Conservation (phyloP, 2,888 invertebrate species). For the Hofmannophila pseudospretella region DNA sequence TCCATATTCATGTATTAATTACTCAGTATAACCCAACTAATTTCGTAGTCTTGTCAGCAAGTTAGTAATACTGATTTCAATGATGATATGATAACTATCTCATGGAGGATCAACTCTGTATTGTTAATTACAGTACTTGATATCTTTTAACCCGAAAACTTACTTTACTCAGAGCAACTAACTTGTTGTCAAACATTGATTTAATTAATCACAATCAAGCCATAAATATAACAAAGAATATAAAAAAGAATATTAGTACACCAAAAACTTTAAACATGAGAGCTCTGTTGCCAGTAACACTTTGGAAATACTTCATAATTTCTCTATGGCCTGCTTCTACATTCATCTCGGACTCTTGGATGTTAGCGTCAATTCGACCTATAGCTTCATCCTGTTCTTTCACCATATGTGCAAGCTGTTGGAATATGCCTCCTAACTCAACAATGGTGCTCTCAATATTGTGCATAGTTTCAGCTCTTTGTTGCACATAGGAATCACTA, state of each 20-base stretch:
- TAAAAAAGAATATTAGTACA: constrained; percentile 98
- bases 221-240: constrained; percentile 98
- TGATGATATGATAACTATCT: no score
- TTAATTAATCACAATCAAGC: constrained; percentile 75
- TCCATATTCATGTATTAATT: background rate
- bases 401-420: constrained; percentile 97
- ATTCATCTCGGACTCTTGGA: constrained; percentile 96
- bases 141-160: no score
- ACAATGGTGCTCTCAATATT: constrained; percentile 99
- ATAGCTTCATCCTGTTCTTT: constrained; percentile 99
- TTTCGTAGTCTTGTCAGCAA: background rate
- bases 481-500: constrained; percentile 93
- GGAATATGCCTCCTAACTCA: constrained; percentile 98
- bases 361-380: constrained; percentile 97
- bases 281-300: constrained; percentile 97
- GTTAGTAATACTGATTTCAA: no score
- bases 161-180: no score
- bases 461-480: constrained; percentile 98
- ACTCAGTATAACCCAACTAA: no score
- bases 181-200: background rate
- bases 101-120: no score
- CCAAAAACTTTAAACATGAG: constrained; percentile 99
- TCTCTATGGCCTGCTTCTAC: constrained; percentile 98
- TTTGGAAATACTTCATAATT: constrained; percentile 98
- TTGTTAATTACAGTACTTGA: no score